Percentiles rank a stretch among this genome's conserved stretches.
These are phyloP conservation scores for Rugalucina vietnamica DNA, from an alignment of 2,888 invertebrate genomes.

Conservation along the genomic window DNA sequence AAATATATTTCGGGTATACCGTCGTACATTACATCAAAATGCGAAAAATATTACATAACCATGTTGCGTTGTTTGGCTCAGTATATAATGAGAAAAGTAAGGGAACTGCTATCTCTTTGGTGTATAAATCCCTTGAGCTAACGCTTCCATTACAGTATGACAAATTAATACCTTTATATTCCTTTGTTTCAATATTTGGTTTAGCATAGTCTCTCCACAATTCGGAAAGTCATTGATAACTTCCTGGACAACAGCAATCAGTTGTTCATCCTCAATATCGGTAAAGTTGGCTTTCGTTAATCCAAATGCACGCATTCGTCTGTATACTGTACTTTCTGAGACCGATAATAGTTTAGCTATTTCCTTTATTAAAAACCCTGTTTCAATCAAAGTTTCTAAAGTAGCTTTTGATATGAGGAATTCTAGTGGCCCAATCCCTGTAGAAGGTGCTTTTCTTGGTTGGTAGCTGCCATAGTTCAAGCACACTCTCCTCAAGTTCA, in stretches of 20 bases:
- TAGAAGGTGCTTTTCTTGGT: too few species aligned
- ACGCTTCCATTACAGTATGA: too few species aligned
- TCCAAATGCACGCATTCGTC: slow-evolving; percentile 15
- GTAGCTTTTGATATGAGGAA: slow-evolving; percentile 27
- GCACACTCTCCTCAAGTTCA: slow-evolving; percentile 39
- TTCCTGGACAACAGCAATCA: neutral
- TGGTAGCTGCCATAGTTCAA: slow-evolving; percentile 47
- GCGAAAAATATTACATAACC: too few species aligned
- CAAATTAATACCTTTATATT: slow-evolving; percentile 11
- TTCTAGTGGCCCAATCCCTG: too few species aligned
- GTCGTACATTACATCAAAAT: too few species aligned
- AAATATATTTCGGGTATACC: too few species aligned
- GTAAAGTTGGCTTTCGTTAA: slow-evolving; percentile 3
- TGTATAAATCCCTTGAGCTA: too few species aligned
- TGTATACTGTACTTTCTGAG: slow-evolving; percentile 28
- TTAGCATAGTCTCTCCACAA: slow-evolving; percentile 5
- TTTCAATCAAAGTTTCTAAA: slow-evolving; percentile 17
- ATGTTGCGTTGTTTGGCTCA: too few species aligned
- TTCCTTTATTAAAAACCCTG: slow-evolving; percentile 33
- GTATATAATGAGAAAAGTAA: too few species aligned
- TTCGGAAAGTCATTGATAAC: slow-evolving; percentile 22
- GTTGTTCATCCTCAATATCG: slow-evolving; percentile 21
- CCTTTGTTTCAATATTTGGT: neutral
- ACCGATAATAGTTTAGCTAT: slow-evolving; percentile 26
- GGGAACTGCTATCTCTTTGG: too few species aligned